These are phyloP conservation scores for Ciona savignyi DNA, from an alignment of 23 tunicate species.

Conservation along the genomic window DNA sequence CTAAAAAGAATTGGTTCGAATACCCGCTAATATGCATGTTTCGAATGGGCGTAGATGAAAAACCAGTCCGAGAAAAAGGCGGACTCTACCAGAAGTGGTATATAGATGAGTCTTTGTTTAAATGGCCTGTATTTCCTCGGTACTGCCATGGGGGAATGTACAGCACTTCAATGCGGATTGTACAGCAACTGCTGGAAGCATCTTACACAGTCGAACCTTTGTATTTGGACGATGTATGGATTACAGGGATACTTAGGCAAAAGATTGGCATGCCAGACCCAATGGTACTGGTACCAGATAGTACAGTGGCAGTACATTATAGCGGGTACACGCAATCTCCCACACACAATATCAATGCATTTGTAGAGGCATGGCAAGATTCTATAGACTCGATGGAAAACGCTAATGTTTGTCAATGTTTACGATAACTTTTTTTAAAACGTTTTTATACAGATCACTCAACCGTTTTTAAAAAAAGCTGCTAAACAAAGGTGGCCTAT, in stretches of 20 bases:
- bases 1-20: slow-evolving; percentile 21
- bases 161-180: slow-evolving; percentile 10
- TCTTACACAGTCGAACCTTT: slow-evolving; percentile 1
- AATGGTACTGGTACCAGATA: no score
- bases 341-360: no score
- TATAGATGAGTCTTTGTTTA: neutral
- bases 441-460: no score
- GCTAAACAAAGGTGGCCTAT: no score
- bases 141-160: slow-evolving; percentile 41
- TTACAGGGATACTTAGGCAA: slow-evolving; percentile 16
- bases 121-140: slow-evolving; percentile 22
- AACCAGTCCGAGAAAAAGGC: slow-evolving; percentile 13
- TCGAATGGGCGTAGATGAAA: slow-evolving; percentile 14
- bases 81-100: slow-evolving; percentile 33
- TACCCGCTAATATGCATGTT: slow-evolving; percentile 44
- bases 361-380: no score
- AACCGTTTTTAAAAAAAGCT: no score
- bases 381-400: no score
- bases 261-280: slow-evolving; percentile 22
- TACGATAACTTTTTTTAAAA: no score
- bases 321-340: no score
- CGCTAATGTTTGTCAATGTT: no score
- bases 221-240: slow-evolving; percentile 15
- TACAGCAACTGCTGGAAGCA: neutral
- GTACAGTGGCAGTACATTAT: no score